A percentile compares a stretch with the other conserved stretches of the same genome.
phyloP scores from a whole-genome alignment of 53 echinoderm and acorn worm genomes.

The Arbacia lixula region DNA sequence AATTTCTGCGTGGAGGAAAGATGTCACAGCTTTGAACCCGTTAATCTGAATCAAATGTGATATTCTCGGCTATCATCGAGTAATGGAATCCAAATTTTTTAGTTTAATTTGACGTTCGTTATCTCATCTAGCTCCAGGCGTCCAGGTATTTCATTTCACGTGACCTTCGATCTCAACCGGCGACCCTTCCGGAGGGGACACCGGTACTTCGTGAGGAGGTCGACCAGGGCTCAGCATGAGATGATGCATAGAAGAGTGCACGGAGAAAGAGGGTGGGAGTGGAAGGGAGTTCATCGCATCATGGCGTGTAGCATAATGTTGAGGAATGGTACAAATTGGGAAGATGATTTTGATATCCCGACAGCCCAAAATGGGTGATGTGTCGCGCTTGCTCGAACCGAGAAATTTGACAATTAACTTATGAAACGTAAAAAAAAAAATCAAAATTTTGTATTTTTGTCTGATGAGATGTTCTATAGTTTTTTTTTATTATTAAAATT shows the following conservation, averaged over 20 bases:
- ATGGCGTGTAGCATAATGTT: no score
- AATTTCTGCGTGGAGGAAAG: background rate
- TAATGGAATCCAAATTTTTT: conserved; percentile 15
- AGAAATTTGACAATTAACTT: no score
- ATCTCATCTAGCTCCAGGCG: conserved; percentile 41
- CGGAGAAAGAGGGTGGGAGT: background rate
- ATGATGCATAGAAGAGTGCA: background rate
- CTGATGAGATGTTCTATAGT: no score
- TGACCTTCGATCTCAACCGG: conserved; percentile 30
- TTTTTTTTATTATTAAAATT: no score
- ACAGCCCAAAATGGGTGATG: no score
- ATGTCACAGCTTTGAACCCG: conserved; percentile 14
- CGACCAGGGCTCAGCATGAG: conserved; percentile 21
- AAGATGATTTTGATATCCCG: no score
- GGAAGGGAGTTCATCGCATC: no score
- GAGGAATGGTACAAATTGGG: no score
- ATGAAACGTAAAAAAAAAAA: no score
- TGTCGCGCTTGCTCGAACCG: no score
- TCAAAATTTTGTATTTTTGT: no score
- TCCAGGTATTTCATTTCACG: conserved; percentile 43
- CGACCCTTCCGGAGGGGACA: conserved; percentile 45
- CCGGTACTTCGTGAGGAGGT: conserved; percentile 6
- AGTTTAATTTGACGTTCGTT: conserved; percentile 50
- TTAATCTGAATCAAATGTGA: conserved; percentile 18
- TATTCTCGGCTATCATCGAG: conserved; percentile 19